Base-by-base conservation (phyloP, 2,797 vertebrate genomes). In the Acrossocheilus fasciatus region DNA sequence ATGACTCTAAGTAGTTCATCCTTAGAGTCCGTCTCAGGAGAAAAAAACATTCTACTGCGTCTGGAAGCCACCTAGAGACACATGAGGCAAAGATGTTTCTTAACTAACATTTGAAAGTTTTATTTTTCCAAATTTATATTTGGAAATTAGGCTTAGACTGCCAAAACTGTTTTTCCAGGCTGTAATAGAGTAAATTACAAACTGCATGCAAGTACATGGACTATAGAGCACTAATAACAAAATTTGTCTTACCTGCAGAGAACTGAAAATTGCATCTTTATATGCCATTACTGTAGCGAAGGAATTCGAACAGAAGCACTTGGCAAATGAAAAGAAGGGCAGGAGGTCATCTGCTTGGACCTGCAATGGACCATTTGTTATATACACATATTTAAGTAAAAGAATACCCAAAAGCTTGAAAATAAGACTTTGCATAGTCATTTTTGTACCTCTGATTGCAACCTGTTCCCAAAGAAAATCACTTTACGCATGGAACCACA, bases 401-500 rank as follows among this genome's bases (percentile, higher is more conserved):
- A 91, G 14, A 7, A 30, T 26, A 26, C 17, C 14, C 4, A 17
- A 73, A 57, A 39, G 52, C 14, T n/a, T 45, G 6, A 9, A 50
- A 41, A 17, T 7, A 47, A 75, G 12, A 82, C 8, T 66, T 4
- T 15, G 26, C 39, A 73, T n/a, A 4, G 8, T 43, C 1, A 8
- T 10, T 52, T 36, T 30, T 4, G 50, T 79, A 96, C 95, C 93
- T 90, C 85, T 6, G 92, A 93, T 20, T 86, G 86, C 87, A 91
- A 89, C 0, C 64, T 87, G 39, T 93, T 92, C 2, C 92, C 94
- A 41, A 92, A 95, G 94, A 94, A 95, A 86, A 88, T 54, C 34
- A 96, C 93, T 87, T 85, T 89, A 66, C 73, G 66, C 50, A 70
- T 81, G 30, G 82, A 82, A 1, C 45, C 20, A 4, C 74, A 64